Evolutionary conservation across 1,140 invertebrate genomes (phyloP).

Genomic region (Drosophila obscura): DNA sequence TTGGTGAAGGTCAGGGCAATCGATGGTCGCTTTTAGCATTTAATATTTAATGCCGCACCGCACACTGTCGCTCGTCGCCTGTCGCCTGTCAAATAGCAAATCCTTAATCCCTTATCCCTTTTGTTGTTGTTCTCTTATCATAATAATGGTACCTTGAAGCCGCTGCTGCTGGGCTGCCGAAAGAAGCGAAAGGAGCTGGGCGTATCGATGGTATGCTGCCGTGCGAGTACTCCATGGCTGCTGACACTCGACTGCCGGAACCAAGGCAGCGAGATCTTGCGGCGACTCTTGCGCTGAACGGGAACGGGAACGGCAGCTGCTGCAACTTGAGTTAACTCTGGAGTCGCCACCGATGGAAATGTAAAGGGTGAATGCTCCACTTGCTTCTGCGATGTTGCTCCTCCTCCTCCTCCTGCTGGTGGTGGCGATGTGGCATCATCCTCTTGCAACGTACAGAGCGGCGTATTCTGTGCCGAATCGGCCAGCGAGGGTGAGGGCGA

Average conservation of each 20-base stretch:
- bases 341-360: conserved; percentile 55
- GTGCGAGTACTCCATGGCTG: conserved; percentile 88
- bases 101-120: neutral
- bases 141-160: conserved; percentile 84
- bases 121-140: neutral
- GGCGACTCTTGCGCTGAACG: conserved; percentile 87
- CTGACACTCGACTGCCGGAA: conserved; percentile 91
- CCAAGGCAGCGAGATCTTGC: conserved; percentile 95
- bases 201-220: conserved; percentile 95
- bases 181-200: conserved; percentile 89
- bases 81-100: too few species aligned
- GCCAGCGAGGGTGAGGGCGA: conserved; percentile 73
- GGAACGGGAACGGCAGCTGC: conserved; percentile 75
- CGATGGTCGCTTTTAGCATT: conserved; percentile 42
- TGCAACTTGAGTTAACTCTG: conserved; percentile 75
- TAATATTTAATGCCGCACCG: conserved; percentile 46
- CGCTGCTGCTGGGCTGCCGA: conserved; percentile 76
- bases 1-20: conserved; percentile 56
- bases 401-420: conserved; percentile 30
- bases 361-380: conserved; percentile 67
- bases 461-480: conserved; percentile 69
- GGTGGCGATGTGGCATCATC: conserved; percentile 67
- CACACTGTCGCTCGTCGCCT: conserved; percentile 20
- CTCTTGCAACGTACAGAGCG: conserved; percentile 68
- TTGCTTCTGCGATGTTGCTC: conserved; percentile 24